Percentiles rank a stretch among this genome's conserved stretches.
Conservation (phyloP, 2,113 vertebrate species). For the Seriola quinqueradiata region DNA sequence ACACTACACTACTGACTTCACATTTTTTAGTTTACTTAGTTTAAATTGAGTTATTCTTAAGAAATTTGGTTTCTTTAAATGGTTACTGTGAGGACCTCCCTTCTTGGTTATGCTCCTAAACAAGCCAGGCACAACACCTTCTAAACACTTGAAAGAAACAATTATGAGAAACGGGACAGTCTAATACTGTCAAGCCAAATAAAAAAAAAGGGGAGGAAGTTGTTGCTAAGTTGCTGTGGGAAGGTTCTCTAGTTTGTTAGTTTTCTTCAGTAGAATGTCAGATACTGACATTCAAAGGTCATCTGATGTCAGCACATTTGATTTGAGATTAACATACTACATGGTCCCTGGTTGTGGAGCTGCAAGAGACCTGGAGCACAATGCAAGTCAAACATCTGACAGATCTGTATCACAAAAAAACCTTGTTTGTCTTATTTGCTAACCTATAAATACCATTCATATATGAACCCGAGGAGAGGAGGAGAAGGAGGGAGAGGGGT, state of each 20-base stretch:
- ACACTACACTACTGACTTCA: too few relatives aligned
- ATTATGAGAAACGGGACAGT: neutral
- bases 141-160: neutral
- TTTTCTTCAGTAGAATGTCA: conserved; percentile 72
- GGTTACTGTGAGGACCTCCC: too few relatives aligned
- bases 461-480: neutral
- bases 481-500: neutral
- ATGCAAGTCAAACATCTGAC: conserved; percentile 43
- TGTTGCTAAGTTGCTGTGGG: conserved; percentile 40
- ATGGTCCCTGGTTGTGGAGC: conserved; percentile 38
- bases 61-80: too few relatives aligned
- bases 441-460: neutral
- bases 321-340: conserved; percentile 67
- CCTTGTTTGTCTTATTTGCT: neutral
- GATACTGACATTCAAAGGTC: conserved; percentile 82
- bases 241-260: conserved; percentile 64
- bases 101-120: too few relatives aligned
- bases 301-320: conserved; percentile 62
- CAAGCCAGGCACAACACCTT: too few relatives aligned
- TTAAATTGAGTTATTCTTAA: too few relatives aligned
- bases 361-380: neutral
- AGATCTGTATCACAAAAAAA: conserved; percentile 6
- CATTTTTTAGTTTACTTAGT: too few relatives aligned
- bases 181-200: conserved; percentile 10
- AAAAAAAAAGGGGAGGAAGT: conserved; percentile 12